phyloP scores from a whole-genome alignment of 2,888 invertebrate species.

The Mantis religiosa region DNA sequence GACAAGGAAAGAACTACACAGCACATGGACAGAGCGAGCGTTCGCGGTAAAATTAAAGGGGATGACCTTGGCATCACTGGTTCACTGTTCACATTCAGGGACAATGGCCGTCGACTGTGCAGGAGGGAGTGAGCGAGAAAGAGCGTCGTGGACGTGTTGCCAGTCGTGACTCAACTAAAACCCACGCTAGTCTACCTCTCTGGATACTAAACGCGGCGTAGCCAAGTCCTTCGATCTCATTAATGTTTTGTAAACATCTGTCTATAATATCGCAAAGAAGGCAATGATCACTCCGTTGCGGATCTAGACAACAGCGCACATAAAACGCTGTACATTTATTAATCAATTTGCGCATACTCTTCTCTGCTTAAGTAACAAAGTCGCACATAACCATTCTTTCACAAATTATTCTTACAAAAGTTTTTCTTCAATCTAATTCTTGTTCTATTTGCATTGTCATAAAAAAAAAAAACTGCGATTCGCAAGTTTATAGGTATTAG shows the following conservation, averaged over 20 bases:
- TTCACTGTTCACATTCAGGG: slow-evolving; percentile 31
- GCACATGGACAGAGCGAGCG: background rate
- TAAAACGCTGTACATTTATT: too few relatives aligned
- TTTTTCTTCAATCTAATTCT: too few relatives aligned
- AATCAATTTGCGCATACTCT: too few relatives aligned
- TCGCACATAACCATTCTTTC: too few relatives aligned
- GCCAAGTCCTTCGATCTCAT: background rate
- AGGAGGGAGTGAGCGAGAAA: background rate
- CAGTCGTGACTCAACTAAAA: slow-evolving; percentile 16
- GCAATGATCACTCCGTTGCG: too few relatives aligned
- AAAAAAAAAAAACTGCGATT: too few relatives aligned
- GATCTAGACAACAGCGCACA: too few relatives aligned
- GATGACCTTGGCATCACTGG: slow-evolving; percentile 32
- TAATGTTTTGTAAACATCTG: background rate
- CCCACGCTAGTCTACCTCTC: background rate
- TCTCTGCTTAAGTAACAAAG: too few relatives aligned
- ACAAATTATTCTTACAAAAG: too few relatives aligned
- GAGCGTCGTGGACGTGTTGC: background rate
- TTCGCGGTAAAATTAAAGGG: background rate
- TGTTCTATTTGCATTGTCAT: too few relatives aligned
- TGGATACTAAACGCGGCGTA: background rate
- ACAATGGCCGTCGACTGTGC: slow-evolving; percentile 26
- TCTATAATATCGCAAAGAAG: too few relatives aligned
- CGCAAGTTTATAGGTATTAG: too few relatives aligned
- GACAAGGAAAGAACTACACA: background rate